Conservation (phyloP, 2,113 vertebrate species). For the Collichthys lucidus region DNA sequence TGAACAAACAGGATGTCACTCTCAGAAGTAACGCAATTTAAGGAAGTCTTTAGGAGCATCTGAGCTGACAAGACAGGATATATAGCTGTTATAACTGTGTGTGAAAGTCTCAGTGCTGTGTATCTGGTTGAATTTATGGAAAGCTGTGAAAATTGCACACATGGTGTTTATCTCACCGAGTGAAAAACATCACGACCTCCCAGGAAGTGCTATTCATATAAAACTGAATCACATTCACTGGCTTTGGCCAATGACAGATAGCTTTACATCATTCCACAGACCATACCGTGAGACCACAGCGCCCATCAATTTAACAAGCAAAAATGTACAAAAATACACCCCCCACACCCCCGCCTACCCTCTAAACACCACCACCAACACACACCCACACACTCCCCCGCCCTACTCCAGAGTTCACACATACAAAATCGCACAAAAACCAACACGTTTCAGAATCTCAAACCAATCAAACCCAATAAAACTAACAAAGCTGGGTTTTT, state of each 20-base stretch:
- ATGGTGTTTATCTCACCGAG: slow-evolving; percentile 73
- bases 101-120: slow-evolving; percentile 42
- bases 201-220: slow-evolving; percentile 76
- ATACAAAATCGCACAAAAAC: slow-evolving; percentile 79
- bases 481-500: slow-evolving; percentile 82
- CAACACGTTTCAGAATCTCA: slow-evolving; percentile 82
- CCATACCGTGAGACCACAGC: slow-evolving; percentile 76
- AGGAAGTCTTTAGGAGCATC: slow-evolving; percentile 4
- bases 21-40: not conserved
- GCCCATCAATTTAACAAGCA: slow-evolving; percentile 78
- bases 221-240: slow-evolving; percentile 74
- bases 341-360: not conserved
- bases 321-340: slow-evolving; percentile 69
- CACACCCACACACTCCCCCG: slow-evolving; percentile 25
- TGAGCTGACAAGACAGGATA: slow-evolving; percentile 11
- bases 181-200: slow-evolving; percentile 77
- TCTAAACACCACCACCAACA: slow-evolving; percentile 41
- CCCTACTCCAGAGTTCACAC: slow-evolving; percentile 67
- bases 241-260: slow-evolving; percentile 75
- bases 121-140: slow-evolving; percentile 60
- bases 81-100: slow-evolving; percentile 15
- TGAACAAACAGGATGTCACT: not conserved
- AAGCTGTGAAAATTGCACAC: slow-evolving; percentile 68
- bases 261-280: slow-evolving; percentile 75
- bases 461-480: slow-evolving; percentile 85